Conservation (phyloP, 2,797 vertebrate species). For the Meriones psammophilus region DNA sequence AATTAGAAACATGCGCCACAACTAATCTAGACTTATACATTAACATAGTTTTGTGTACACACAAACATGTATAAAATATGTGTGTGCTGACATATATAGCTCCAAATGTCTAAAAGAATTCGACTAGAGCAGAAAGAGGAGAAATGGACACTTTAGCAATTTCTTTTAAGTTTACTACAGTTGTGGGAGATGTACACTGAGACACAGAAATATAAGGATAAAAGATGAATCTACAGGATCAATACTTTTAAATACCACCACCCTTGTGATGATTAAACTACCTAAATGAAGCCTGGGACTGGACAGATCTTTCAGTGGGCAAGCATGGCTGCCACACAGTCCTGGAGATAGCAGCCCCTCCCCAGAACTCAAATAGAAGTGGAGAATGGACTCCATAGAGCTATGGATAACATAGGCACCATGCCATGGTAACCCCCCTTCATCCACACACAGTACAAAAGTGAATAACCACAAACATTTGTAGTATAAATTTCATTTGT, state of each 20-base stretch:
- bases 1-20: constrained; percentile 73
- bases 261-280: constrained; percentile 1
- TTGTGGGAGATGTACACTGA: neutral
- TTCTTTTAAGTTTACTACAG: neutral
- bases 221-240: neutral
- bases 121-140: neutral
- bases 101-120: constrained; percentile 38
- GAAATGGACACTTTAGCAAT: neutral
- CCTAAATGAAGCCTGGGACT: neutral
- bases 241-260: neutral
- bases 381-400: neutral
- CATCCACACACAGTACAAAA: neutral
- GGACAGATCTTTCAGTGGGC: neutral
- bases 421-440: too few relatives aligned
- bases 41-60: neutral
- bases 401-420: neutral
- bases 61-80: neutral
- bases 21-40: constrained; percentile 45
- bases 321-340: neutral
- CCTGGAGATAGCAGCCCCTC: neutral
- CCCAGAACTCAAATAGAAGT: neutral
- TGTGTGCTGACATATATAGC: neutral
- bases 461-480: neutral
- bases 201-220: neutral
- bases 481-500: neutral